Evolutionary conservation across 2,113 vertebrate species (phyloP), one percentile per base, ranked within the genome.

Genomic region (Xiphorhynchus elegans): DNA sequence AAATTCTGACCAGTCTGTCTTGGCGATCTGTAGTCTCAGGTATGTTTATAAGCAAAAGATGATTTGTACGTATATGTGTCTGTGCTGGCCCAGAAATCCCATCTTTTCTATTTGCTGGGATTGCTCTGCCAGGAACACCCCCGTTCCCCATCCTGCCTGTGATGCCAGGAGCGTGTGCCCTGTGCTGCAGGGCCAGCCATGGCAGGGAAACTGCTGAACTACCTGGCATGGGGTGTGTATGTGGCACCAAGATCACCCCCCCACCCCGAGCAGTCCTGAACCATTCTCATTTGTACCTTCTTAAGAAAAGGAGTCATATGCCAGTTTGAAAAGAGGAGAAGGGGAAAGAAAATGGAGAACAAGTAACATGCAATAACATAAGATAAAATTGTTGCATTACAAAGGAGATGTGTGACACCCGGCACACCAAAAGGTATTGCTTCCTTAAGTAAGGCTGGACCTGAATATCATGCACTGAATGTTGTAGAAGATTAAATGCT

Each of bases 401-500:
- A 78, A 72, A 88, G 59, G 66, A 60, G 49, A 37, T 1, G 18
- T 72, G 63, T 81, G 92, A 81, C 79, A 89, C 31, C 44, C 60
- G 89, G 40, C 76, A 56, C 16, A 17, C 8, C 69, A 35, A 31
- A 86, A 95, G 60, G 56, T 60, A 29, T 90, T 78, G 10, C 60
- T 74, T 74, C 72, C 60, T 89, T 78, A 93, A 86, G 75, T 87
- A 89, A 92, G 73, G 60, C 60, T 90, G 60, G 56, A 80, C 80
- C 87, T 75, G 85, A 84, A 75, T 88, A 49, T 78, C 44, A 33
- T 10, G 37, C 28, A 29, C 49, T 52, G 68, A 78, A 66, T 92
- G 72, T 70, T 86, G 88, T n/a, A 68, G 67, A 64, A 84, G 95
- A 96, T 95, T 66, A 95, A 94, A 93, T 78, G 47, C 73, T 94